A percentile compares a stretch with the other conserved stretches of the same genome.
Conservation (phyloP, 2,888 invertebrate species). For the Clunio marinus region DNA sequence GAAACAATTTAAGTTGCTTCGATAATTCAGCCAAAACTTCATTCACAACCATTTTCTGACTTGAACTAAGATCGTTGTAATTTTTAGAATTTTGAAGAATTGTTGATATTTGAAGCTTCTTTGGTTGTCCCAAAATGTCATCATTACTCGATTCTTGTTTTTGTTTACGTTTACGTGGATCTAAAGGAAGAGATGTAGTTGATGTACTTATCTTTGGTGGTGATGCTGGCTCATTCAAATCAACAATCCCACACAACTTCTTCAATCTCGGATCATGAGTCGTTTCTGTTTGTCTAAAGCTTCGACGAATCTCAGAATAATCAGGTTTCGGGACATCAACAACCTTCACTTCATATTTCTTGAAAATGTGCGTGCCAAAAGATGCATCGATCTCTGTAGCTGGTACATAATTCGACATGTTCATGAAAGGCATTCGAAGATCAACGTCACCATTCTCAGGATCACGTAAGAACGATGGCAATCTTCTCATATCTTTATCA, state of each 20-base stretch:
- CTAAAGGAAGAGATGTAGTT: slow-evolving; percentile 41
- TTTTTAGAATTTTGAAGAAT: slow-evolving; percentile 64
- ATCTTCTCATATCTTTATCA: slow-evolving; percentile 47
- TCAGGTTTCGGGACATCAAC: slow-evolving; percentile 69
- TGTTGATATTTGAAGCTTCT: slow-evolving; percentile 53
- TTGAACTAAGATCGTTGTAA: slow-evolving; percentile 67
- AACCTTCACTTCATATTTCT: slow-evolving; percentile 60
- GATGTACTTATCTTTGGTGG: slow-evolving; percentile 41
- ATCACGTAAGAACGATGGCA: slow-evolving; percentile 41
- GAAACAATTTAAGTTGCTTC: slow-evolving; percentile 58
- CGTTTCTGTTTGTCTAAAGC: slow-evolving; percentile 47
- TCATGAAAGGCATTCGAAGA: slow-evolving; percentile 74
- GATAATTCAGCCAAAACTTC: slow-evolving; percentile 63
- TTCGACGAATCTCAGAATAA: slow-evolving; percentile 64
- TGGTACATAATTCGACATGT: slow-evolving; percentile 72
- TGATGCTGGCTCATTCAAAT: slow-evolving; percentile 58
- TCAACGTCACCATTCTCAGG: slow-evolving; percentile 61
- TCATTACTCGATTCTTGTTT: slow-evolving; percentile 50
- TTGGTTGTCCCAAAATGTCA: slow-evolving; percentile 43
- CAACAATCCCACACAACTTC: slow-evolving; percentile 66
- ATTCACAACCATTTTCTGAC: slow-evolving; percentile 67
- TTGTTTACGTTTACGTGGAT: slow-evolving; percentile 48
- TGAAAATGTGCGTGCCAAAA: slow-evolving; percentile 69
- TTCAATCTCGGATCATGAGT: slow-evolving; percentile 71
- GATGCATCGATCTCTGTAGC: slow-evolving; percentile 84